These are phyloP conservation scores for Eulimnadia texana DNA, from an alignment of 1,140 invertebrate genomes.

Conservation along the genomic window DNA sequence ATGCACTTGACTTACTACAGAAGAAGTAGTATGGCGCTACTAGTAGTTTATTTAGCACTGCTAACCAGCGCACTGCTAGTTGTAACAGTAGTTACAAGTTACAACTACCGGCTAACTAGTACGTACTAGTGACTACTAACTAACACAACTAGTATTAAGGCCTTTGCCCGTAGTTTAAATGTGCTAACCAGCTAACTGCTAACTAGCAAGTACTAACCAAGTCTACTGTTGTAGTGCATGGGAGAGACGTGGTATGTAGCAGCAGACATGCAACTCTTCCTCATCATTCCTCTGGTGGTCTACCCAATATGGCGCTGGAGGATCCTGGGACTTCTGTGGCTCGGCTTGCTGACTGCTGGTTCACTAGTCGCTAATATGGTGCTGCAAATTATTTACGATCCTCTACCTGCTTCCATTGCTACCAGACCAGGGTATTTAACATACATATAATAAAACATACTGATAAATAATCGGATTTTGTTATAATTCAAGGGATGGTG, in stretches of 20 bases:
- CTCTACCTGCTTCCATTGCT: slow-evolving; percentile 15
- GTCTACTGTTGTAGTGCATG: slow-evolving; percentile 43
- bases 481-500: background rate
- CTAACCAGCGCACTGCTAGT: too few relatives aligned
- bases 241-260: slow-evolving; percentile 70
- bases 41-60: too few relatives aligned
- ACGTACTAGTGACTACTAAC: too few relatives aligned
- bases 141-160: too few relatives aligned
- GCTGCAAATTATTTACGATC: slow-evolving; percentile 15
- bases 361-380: slow-evolving; percentile 17
- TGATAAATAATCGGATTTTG: background rate
- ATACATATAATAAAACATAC: background rate
- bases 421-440: background rate
- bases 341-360: slow-evolving; percentile 14
- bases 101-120: too few relatives aligned
- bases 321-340: slow-evolving; percentile 15
- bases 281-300: slow-evolving; percentile 57
- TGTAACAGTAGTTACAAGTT: too few relatives aligned
- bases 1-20: background rate
- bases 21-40: background rate
- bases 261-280: slow-evolving; percentile 64
- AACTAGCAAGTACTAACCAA: background rate
- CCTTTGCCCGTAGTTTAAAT: background rate
- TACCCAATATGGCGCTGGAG: slow-evolving; percentile 31
- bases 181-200: background rate